Evolutionary conservation across 35 echinoderm and acorn worm genomes (phyloP).

Genomic region (Patiria miniata): DNA sequence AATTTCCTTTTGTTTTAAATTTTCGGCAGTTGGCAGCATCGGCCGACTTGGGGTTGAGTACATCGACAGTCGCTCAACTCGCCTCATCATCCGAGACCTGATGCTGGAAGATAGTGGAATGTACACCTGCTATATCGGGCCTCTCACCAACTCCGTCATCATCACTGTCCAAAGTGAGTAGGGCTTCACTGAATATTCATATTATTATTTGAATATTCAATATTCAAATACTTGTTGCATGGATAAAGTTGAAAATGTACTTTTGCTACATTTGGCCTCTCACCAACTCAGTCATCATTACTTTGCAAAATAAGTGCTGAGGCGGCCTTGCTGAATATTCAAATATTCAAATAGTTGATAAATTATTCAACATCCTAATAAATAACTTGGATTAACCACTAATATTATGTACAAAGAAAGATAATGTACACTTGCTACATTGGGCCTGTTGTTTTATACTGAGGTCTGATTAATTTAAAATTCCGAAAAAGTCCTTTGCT

Average conservation of each 20-base stretch:
- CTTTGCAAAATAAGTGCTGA: constrained; percentile 59
- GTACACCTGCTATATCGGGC: constrained; percentile 76
- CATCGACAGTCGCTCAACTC: constrained; percentile 20
- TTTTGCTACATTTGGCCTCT: constrained; percentile 64
- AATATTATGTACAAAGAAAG: no score
- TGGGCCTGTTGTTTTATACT: no score
- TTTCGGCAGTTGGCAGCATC: background rate
- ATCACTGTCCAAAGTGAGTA: constrained; percentile 72
- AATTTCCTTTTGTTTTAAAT: background rate
- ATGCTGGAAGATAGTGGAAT: constrained; percentile 59
- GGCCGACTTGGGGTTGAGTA: constrained; percentile 37
- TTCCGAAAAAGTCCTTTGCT: no score
- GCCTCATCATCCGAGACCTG: constrained; percentile 52
- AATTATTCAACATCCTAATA: no score
- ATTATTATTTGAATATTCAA: background rate
- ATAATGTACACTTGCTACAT: no score
- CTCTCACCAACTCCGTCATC: constrained; percentile 59
- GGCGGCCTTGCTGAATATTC: no score
- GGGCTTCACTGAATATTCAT: background rate
- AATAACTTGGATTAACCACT: no score
- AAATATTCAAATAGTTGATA: no score
- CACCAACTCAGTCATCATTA: constrained; percentile 59
- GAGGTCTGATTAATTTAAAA: no score
- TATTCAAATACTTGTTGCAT: no score
- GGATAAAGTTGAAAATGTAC: no score